These are phyloP conservation scores for Trachelus troglodyta DNA, from an alignment of 2,888 invertebrate species.

Conservation along the genomic window DNA sequence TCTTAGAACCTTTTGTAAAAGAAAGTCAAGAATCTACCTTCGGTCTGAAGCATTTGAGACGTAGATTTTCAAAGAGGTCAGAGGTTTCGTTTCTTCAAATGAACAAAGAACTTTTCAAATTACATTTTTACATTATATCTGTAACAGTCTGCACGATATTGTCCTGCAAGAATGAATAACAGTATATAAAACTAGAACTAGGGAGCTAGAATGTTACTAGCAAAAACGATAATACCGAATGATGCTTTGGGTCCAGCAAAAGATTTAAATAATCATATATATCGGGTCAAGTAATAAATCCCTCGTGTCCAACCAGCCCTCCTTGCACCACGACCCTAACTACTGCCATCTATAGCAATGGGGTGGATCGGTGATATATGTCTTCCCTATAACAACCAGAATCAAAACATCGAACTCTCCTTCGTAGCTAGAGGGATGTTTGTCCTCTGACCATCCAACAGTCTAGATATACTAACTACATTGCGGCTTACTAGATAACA, in stretches of 20 bases:
- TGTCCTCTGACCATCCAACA: constrained; percentile 39
- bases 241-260: neutral
- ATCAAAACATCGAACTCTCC: constrained; percentile 57
- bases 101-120: neutral
- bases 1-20: constrained; percentile 23
- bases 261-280: constrained; percentile 56
- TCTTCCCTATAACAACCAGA: constrained; percentile 62
- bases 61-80: neutral
- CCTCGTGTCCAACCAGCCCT: constrained; percentile 46
- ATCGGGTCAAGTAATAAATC: constrained; percentile 54
- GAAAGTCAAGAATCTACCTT: neutral
- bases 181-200: neutral
- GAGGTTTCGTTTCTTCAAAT: neutral
- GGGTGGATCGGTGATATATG: constrained; percentile 59
- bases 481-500: neutral
- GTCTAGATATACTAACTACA: constrained; percentile 5
- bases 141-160: neutral
- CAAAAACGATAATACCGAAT: neutral
- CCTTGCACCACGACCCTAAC: constrained; percentile 48
- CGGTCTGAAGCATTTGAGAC: neutral
- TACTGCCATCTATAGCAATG: constrained; percentile 51
- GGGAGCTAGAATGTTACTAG: neutral
- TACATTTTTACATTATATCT: neutral
- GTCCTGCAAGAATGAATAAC: neutral
- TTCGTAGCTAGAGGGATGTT: constrained; percentile 42